phyloP scores from a whole-genome alignment of 92 coral and sea anemone genomes.

The Palythoa grandiflora region DNA sequence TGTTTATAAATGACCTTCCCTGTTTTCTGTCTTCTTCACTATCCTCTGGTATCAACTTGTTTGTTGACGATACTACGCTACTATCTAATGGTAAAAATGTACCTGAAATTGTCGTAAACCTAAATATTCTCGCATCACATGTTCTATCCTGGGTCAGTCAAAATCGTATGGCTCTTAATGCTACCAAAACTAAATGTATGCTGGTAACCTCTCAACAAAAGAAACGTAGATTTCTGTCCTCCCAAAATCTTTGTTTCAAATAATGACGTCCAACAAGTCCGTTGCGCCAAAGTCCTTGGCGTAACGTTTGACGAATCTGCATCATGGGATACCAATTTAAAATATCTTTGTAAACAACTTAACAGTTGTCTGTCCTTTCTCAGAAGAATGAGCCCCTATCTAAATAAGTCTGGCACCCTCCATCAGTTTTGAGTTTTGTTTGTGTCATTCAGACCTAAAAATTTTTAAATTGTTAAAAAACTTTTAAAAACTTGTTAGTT shows the following conservation, averaged over 20 bases:
- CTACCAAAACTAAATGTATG: background rate
- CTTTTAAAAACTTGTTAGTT: too few species aligned
- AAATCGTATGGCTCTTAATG: background rate
- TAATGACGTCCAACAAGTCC: background rate
- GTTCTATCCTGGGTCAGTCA: background rate
- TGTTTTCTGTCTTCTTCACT: background rate
- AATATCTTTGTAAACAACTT: background rate
- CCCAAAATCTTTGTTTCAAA: background rate
- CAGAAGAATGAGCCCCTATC: background rate
- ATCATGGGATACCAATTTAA: background rate
- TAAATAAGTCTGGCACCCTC: background rate
- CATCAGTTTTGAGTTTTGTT: too few species aligned
- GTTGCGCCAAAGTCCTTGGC: background rate
- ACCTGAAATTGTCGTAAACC: background rate
- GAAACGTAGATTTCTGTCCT: background rate
- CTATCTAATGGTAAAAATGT: background rate
- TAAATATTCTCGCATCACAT: background rate
- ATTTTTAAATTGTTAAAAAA: too few species aligned
- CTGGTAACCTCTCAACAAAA: conserved; percentile 5
- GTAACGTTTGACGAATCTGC: background rate
- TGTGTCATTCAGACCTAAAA: too few species aligned
- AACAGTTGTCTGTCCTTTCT: background rate
- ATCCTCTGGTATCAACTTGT: conserved; percentile 1
- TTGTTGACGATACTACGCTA: background rate
- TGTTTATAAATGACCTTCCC: background rate